Evolutionary conservation across 2,888 invertebrate species (phyloP).

Genomic region (Marronus borbonicus): DNA sequence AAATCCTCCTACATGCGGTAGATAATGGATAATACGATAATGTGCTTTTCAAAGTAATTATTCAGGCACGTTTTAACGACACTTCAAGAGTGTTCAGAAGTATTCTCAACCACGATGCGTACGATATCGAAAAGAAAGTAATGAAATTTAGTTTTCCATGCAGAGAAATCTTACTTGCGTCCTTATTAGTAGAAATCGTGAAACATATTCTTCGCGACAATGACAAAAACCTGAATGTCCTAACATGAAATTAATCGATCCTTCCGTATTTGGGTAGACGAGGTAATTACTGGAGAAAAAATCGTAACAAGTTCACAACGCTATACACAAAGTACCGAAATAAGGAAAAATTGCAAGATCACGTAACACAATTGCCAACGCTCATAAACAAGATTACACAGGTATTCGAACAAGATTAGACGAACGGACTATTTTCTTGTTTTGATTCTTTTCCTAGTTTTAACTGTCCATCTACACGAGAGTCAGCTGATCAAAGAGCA

Average conservation of each 20-base stretch:
- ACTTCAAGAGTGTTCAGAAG: too few relatives aligned
- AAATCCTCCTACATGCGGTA: background rate
- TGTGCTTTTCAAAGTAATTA: too few relatives aligned
- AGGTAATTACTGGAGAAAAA: constrained; percentile 23
- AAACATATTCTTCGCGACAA: constrained; percentile 22
- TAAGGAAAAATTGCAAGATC: constrained; percentile 27
- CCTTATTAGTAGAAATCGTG: constrained; percentile 27
- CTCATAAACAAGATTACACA: constrained; percentile 21
- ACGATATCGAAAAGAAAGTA: constrained; percentile 15
- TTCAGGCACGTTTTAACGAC: too few relatives aligned
- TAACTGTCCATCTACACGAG: constrained; percentile 6
- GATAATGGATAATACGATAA: background rate
- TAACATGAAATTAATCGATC: constrained; percentile 28
- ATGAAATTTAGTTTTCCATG: constrained; percentile 16
- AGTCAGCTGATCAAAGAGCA: constrained; percentile 34
- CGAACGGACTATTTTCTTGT: constrained; percentile 5
- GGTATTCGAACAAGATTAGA: constrained; percentile 24
- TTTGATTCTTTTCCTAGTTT: constrained; percentile 16
- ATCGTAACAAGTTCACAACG: constrained; percentile 29
- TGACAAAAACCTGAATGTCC: constrained; percentile 29
- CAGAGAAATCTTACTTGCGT: constrained; percentile 17
- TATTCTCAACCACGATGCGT: background rate
- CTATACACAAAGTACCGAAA: constrained; percentile 26
- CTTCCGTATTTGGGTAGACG: constrained; percentile 22
- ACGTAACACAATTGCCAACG: constrained; percentile 38